Evolutionary conservation across 2,113 vertebrate species (phyloP), one percentile per base, ranked within the genome.

Genomic region (Corythoichthys haematopterus): DNA sequence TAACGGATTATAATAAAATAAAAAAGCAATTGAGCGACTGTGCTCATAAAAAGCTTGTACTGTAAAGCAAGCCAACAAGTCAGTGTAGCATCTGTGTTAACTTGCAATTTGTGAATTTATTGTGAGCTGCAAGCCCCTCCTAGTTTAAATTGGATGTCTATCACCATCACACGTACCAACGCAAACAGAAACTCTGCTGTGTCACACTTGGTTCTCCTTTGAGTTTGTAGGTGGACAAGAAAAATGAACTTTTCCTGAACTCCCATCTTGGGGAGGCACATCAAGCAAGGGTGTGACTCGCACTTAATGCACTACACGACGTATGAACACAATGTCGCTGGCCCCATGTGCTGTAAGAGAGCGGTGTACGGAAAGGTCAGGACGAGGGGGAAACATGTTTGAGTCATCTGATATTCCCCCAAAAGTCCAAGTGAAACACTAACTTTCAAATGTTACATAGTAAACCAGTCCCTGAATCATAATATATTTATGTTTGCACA

Each of bases 181-280:
- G 74, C 77, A 81, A 71, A 36, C 2, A 52, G 6, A 74, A 85
- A 80, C 84, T 88, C 85, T 79, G 80, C 81, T 74, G 72, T 10
- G 82, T 81, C 76, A 71, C 78, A 16, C 78, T 82, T 73, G 60
- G 65, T 68, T 84, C 81, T 79, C 80, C 84, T 84, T 75, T 61
- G 37, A 1, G 74, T 78, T 72, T 72, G 83, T 84, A 87, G 82
- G 66, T 88, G 74, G 80, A 72, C 77, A 84, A 87, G 76, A 88
- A 86, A 82, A 69, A 70, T 89, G 81, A 88, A 87, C 88, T 88
- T 74, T 14, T 12, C 69, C 15, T 90, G 88, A 90, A 86, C 86
- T 83, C 79, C 64, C 69, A 65, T 65, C 58, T 71, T 65, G 28
- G 69, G 75, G 75, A 81, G 62, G 68, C 66, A 70, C 65, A 36